These are phyloP conservation scores for Capreolus pygargus DNA, from an alignment of 2,113 vertebrate genomes.

Conservation along the genomic window DNA sequence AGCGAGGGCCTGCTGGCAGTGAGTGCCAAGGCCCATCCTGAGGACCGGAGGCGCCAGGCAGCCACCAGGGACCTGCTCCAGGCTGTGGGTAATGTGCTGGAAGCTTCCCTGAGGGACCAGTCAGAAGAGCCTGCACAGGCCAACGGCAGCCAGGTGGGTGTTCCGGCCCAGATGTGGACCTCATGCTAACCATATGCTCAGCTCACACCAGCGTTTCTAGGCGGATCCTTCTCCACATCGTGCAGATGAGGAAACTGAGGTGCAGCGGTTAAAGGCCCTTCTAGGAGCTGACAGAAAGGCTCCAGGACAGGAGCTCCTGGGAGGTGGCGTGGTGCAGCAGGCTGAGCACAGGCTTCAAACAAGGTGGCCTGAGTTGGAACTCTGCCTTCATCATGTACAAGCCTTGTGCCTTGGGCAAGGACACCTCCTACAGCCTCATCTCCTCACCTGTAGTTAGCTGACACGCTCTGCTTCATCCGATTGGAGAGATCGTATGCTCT, in stretches of 20 bases:
- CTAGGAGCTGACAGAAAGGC: background rate
- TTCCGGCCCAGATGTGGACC: background rate
- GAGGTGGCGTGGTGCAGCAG: background rate
- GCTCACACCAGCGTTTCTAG: background rate
- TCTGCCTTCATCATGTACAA: background rate
- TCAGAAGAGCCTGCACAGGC: background rate
- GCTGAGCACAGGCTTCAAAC: background rate
- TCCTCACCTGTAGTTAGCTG: background rate
- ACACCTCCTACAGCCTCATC: background rate
- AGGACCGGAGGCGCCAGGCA: constrained; percentile 74
- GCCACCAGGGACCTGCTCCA: constrained; percentile 85
- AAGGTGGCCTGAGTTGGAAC: background rate
- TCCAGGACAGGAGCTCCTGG: background rate
- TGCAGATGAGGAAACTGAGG: background rate
- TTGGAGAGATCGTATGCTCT: too few species aligned
- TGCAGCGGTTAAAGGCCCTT: background rate
- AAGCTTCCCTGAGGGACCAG: constrained; percentile 78
- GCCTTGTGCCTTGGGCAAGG: background rate
- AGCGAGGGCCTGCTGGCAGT: constrained; percentile 84
- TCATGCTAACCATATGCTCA: accelerated
- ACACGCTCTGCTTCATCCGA: background rate
- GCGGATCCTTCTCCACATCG: background rate
- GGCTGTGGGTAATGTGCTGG: constrained; percentile 89
- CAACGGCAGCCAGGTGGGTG: constrained; percentile 66
- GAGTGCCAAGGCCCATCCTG: constrained; percentile 65